A percentile compares a stretch with the other conserved stretches of the same genome.
phyloP scores from a whole-genome alignment of 2,888 invertebrate species.

The Rhyacophila evoluta region DNA sequence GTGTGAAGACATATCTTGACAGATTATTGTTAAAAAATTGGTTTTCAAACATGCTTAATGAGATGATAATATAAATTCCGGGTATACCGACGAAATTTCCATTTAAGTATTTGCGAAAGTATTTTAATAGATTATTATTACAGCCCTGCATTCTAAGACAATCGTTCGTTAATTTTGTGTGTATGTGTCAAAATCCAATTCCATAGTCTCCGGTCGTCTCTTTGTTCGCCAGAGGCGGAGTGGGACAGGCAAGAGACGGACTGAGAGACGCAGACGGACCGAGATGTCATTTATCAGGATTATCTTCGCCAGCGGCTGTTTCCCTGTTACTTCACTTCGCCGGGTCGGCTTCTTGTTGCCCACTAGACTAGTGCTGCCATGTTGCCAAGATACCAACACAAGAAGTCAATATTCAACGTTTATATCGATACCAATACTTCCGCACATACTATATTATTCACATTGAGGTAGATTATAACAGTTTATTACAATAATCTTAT shows the following conservation, averaged over 20 bases:
- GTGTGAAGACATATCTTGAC: no score
- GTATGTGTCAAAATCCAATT: constrained; percentile 19
- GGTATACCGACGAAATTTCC: no score
- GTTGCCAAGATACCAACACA: no score
- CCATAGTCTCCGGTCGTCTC: background rate
- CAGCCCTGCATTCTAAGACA: background rate
- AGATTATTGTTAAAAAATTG: no score
- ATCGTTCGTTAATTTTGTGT: background rate
- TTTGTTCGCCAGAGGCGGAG: constrained; percentile 39
- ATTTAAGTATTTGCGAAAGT: no score
- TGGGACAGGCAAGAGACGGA: background rate
- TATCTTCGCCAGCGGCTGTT: constrained; percentile 35
- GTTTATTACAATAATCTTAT: no score
- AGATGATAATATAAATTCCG: no score
- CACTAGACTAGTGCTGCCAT: background rate
- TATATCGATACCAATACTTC: no score
- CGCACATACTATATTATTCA: no score
- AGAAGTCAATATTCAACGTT: no score
- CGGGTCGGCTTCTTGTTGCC: background rate
- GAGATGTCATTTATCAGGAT: constrained; percentile 51
- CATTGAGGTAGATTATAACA: no score
- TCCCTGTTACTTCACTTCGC: constrained; percentile 25
- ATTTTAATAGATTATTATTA: background rate
- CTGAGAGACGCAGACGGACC: constrained; percentile 20
- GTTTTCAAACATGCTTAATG: no score